Evolutionary conservation across 2,888 invertebrate species (phyloP), one percentile per base, ranked within the genome.

Genomic region (Metallyticus violacea): DNA sequence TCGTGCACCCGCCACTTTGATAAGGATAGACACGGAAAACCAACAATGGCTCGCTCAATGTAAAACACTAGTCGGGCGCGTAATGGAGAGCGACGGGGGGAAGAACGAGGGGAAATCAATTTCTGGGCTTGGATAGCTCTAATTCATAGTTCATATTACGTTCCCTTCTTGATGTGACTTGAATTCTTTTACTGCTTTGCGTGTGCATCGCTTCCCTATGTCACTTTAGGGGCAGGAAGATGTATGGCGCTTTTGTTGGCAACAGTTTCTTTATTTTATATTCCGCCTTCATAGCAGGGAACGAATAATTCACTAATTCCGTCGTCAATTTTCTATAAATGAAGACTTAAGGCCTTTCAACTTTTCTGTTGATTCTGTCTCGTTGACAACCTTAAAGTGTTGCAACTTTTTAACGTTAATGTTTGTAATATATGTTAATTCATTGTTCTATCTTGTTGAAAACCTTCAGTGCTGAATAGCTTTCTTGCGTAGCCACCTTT

Each of bases 21-120:
- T 85, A 85, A 85, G 85, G 85, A 40, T 79, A 79, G 84, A 79
- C 85, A 85, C 85, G 85, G 40, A 85, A 79, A 85, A 85, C 85
- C 85, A 85, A 85, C 85, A 85, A 79, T 78, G 29, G 85, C 26
- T 30, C 76, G 76, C 40, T 76, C 76, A 82, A 40, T 82, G 82
- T 82, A 82, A 82, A 82, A 82, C 82, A 82, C 76, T 76, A 76
- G 29, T 76, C 40, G 76, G 76, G 62, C 82, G 62, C 82, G 62
- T 82, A 82, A 82, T 82, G 82, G 82, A 7, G 82, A 26, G 26
- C 30, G 29, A 25, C 7, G 7, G 81, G 81, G 62, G 26, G 82
- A 76, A 40, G 76, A 22, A 62, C n/a, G 26, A 26, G 22, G 26
- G 62, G 76, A 82, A 82, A 82, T 82, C 82, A 82, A 82, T 82